Percentiles rank a stretch among this genome's conserved stretches.
These are phyloP conservation scores for Cotesia congregata DNA, from an alignment of 2,888 invertebrate genomes.

Conservation along the genomic window DNA sequence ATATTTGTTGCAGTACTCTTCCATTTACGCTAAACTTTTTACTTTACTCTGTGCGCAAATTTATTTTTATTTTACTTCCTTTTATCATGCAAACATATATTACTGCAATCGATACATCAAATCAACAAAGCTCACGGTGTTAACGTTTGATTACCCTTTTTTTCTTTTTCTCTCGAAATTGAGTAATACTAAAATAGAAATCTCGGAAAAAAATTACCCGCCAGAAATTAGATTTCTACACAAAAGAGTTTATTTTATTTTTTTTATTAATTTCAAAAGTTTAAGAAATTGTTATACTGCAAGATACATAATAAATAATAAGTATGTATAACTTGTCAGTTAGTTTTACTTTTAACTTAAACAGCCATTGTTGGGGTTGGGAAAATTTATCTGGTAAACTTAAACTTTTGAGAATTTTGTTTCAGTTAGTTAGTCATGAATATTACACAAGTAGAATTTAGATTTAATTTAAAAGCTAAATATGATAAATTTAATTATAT, in stretches of 20 bases:
- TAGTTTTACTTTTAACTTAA: constrained; percentile 21
- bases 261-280: background rate
- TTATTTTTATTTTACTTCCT: constrained; percentile 29
- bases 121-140: constrained; percentile 18
- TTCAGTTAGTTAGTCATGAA: constrained; percentile 14
- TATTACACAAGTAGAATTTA: background rate
- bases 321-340: constrained; percentile 5
- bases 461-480: background rate
- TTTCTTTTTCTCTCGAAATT: background rate
- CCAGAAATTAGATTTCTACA: background rate
- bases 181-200: background rate
- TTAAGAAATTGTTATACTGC: background rate
- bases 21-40: constrained; percentile 6
- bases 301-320: background rate
- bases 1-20: background rate
- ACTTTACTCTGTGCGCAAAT: background rate
- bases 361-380: constrained; percentile 10
- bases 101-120: constrained; percentile 17
- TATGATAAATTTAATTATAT: too few species aligned
- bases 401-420: background rate
- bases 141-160: background rate
- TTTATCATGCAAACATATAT: constrained; percentile 31
- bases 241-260: background rate
- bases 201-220: background rate
- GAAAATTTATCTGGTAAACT: constrained; percentile 21